A percentile compares a stretch with the other conserved stretches of the same genome.
These are phyloP conservation scores for Synanthedon vespiformis DNA, from an alignment of 2,888 invertebrate genomes.

Conservation along the genomic window DNA sequence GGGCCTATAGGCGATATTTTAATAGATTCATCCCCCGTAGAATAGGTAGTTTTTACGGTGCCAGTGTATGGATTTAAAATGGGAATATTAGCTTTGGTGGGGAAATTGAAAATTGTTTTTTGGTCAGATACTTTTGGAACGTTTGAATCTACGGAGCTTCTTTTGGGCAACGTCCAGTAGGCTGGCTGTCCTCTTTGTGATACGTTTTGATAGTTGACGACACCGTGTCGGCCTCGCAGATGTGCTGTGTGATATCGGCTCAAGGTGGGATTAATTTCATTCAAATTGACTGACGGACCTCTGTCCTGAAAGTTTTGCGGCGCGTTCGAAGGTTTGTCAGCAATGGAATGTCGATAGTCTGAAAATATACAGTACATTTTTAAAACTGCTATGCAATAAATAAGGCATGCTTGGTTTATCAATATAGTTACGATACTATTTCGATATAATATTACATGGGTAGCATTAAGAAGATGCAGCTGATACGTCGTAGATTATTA, in stretches of 20 bases:
- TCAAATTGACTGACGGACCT: conserved; percentile 32
- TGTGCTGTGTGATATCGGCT: conserved; percentile 44
- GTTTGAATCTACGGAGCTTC: conserved; percentile 25
- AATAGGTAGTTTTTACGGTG: background rate
- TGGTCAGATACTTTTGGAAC: conserved; percentile 15
- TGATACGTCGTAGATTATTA: too few species aligned
- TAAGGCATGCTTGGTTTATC: background rate
- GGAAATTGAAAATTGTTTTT: conserved; percentile 23
- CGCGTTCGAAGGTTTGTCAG: conserved; percentile 57
- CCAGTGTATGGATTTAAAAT: background rate
- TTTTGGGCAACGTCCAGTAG: conserved; percentile 73
- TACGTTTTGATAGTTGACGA: conserved; percentile 37
- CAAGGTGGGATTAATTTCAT: conserved; percentile 36
- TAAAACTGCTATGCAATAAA: conserved; percentile 2
- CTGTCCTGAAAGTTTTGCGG: conserved; percentile 32
- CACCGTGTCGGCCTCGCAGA: conserved; percentile 43
- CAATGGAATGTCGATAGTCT: conserved; percentile 77
- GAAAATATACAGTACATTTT: conserved; percentile 25
- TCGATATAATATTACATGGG: background rate
- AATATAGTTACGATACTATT: conserved; percentile 2
- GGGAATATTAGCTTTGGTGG: conserved; percentile 14
- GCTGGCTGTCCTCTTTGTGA: conserved; percentile 46
- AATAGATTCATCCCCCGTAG: conserved; percentile 48
- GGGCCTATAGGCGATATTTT: conserved; percentile 79
- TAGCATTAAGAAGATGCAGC: too few species aligned